Conservation (phyloP, 2,113 vertebrate genomes). For the Phylloscopus trochilus region DNA sequence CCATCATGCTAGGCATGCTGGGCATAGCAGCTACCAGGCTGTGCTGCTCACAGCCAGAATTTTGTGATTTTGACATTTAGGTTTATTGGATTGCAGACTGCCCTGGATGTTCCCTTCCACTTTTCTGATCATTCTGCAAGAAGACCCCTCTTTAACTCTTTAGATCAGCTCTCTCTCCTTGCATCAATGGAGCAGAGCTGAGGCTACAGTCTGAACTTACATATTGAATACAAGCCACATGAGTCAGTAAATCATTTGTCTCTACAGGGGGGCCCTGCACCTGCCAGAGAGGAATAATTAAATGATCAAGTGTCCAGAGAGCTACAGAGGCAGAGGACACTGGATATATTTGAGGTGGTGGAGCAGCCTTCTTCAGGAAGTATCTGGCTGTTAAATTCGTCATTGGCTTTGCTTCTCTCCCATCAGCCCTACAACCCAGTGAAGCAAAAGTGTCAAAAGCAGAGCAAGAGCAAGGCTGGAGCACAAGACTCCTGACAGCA, state of each 20-base stretch:
- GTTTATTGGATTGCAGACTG: neutral
- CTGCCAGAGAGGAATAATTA: neutral
- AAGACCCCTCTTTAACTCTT: neutral
- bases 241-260: neutral
- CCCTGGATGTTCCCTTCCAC: neutral
- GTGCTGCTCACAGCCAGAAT: neutral
- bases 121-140: neutral
- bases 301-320: neutral
- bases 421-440: neutral
- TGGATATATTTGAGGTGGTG: neutral
- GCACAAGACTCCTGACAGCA: rapidly evolving
- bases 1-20: neutral
- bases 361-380: neutral
- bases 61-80: neutral
- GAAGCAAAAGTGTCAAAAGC: neutral
- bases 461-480: neutral
- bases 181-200: neutral
- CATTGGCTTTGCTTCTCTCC: neutral
- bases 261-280: neutral
- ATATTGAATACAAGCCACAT: neutral
- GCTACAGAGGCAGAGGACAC: neutral
- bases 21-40: neutral
- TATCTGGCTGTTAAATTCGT: neutral
- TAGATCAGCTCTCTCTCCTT: neutral
- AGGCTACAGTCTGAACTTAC: neutral